Evolutionary conservation across 2,888 invertebrate species (phyloP).

Genomic region (Beris morrisii): DNA sequence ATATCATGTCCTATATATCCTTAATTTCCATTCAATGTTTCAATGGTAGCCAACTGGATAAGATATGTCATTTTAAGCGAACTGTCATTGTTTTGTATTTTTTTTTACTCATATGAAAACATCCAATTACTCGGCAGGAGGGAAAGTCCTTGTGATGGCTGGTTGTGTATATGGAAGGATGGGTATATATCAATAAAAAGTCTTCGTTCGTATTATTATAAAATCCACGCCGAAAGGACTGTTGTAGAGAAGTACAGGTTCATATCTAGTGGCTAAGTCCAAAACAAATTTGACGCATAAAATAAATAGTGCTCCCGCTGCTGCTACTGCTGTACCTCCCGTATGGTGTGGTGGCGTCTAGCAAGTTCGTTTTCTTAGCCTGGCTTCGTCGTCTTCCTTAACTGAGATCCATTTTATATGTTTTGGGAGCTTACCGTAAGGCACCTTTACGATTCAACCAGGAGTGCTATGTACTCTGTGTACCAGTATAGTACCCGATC

Average conservation of each 20-base stretch:
- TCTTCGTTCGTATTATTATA: conserved; percentile 35
- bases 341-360: conserved; percentile 13
- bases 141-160: conserved; percentile 10
- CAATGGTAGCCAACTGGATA: too few species aligned
- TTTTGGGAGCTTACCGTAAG: conserved; percentile 39
- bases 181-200: conserved; percentile 16
- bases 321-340: background rate
- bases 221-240: conserved; percentile 22
- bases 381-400: conserved; percentile 36
- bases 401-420: conserved; percentile 41
- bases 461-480: conserved; percentile 35
- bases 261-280: conserved; percentile 38
- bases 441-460: conserved; percentile 41
- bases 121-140: conserved; percentile 34
- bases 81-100: too few species aligned
- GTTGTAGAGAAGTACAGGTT: conserved; percentile 27
- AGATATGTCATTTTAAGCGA: too few species aligned
- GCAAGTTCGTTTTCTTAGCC: conserved; percentile 21
- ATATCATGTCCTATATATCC: too few species aligned
- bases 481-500: background rate
- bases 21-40: too few species aligned
- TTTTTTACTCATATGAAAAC: background rate
- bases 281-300: conserved; percentile 37
- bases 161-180: conserved; percentile 20
- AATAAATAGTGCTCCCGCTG: conserved; percentile 38